A percentile compares a stretch with the other conserved stretches of the same genome.
These are phyloP conservation scores for Monarcha castaneiventris DNA, from an alignment of 2,113 vertebrate genomes.

Conservation along the genomic window DNA sequence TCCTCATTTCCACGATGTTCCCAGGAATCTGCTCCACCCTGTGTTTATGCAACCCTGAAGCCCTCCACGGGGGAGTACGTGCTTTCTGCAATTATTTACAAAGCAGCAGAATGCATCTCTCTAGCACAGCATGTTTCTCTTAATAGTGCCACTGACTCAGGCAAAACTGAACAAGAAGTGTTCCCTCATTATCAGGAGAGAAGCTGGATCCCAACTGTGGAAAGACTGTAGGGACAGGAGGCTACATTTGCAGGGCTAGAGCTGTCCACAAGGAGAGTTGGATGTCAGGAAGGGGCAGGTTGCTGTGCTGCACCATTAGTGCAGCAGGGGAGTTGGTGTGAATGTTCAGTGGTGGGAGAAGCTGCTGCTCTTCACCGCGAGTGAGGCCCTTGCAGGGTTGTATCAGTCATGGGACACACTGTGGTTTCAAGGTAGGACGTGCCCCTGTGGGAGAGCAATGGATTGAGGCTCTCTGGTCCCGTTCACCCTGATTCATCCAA, in stretches of 20 bases:
- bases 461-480: background rate
- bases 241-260: background rate
- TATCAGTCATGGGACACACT: accelerated
- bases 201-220: background rate
- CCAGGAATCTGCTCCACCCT: background rate
- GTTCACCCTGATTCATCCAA: background rate
- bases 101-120: background rate
- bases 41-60: background rate
- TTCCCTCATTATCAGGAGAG: background rate
- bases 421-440: background rate
- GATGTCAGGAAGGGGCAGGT: background rate
- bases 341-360: background rate
- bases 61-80: accelerated
- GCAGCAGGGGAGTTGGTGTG: accelerated
- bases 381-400: background rate
- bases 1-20: accelerated
- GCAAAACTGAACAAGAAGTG: background rate
- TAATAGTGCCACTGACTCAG: background rate
- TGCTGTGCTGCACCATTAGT: background rate
- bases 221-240: background rate
- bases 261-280: background rate
- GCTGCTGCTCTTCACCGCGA: background rate
- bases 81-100: background rate
- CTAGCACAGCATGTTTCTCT: background rate
- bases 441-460: background rate